A percentile compares a stretch with the other conserved stretches of the same genome.
Evolutionary conservation across 1,140 invertebrate genomes (phyloP).

Genomic region (Drosophila ercepeae): DNA sequence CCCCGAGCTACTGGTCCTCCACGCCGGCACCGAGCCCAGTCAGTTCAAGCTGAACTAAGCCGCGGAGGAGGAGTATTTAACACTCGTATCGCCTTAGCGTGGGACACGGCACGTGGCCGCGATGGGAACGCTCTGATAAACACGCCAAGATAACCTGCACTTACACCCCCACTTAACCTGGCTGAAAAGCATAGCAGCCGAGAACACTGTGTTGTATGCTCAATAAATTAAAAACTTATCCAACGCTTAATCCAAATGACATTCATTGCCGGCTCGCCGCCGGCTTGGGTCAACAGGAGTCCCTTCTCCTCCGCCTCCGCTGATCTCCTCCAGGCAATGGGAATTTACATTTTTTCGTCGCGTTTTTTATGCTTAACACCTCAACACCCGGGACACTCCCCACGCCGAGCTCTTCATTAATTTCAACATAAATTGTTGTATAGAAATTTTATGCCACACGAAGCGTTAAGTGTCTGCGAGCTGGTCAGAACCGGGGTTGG

Average conservation of each 20-base stretch:
- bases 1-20: conserved; percentile 82
- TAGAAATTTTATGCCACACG: conserved; percentile 68
- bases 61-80: not conserved
- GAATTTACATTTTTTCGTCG: conserved; percentile 50
- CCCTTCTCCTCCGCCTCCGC: not conserved
- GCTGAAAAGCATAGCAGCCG: conserved; percentile 1
- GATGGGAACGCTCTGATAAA: conserved; percentile 55
- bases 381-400: conserved; percentile 56
- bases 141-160: conserved; percentile 47
- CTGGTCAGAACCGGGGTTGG: conserved; percentile 6
- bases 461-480: conserved; percentile 63
- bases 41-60: conserved; percentile 64
- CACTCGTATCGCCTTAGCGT: conserved; percentile 20
- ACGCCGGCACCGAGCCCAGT: conserved; percentile 66
- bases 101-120: conserved; percentile 66
- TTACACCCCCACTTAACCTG: conserved; percentile 39
- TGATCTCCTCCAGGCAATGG: conserved; percentile 22
- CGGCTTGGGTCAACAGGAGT: conserved; percentile 42
- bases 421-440: conserved; percentile 70
- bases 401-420: conserved; percentile 63
- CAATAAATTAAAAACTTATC: conserved; percentile 81
- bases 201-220: conserved; percentile 58
- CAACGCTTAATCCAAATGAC: conserved; percentile 73
- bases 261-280: conserved; percentile 63
- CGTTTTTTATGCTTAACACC: conserved; percentile 59